A percentile compares a stretch with the other conserved stretches of the same genome.
Conservation (phyloP, 2,113 vertebrate species). For the Eonycteris spelaea region DNA sequence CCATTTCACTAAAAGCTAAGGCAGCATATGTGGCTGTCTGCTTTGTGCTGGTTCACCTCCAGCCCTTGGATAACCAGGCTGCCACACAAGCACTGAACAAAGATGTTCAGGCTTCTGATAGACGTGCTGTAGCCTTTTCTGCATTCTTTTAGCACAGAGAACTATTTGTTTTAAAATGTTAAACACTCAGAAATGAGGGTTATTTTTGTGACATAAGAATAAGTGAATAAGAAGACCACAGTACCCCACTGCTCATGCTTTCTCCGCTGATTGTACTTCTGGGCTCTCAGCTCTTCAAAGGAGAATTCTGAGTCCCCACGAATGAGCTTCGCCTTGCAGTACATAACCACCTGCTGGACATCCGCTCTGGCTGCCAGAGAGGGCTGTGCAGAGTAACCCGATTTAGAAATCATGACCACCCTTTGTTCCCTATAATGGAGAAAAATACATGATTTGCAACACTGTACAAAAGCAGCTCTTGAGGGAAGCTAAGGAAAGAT, state of each 20-base stretch:
- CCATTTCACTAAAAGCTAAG: not conserved
- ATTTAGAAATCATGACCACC: constrained; percentile 78
- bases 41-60: not conserved
- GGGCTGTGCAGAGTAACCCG: constrained; percentile 57
- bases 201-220: not conserved
- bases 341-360: constrained; percentile 80
- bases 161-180: not conserved
- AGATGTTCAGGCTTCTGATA: not conserved
- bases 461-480: not conserved
- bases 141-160: not conserved
- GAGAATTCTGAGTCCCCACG: constrained; percentile 85
- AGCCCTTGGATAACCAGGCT: not conserved
- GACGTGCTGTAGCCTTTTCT: not conserved
- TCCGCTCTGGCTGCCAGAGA: constrained; percentile 24
- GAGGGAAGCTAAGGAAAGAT: not conserved
- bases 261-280: constrained; percentile 74
- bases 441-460: constrained; percentile 17
- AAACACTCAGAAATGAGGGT: not conserved
- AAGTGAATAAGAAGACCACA: not conserved
- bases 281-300: constrained; percentile 90
- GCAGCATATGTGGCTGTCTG: not conserved
- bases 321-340: constrained; percentile 81
- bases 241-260: constrained; percentile 80
- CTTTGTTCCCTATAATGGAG: constrained; percentile 56
- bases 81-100: not conserved